Percentiles rank a stretch among this genome's conserved stretches.
phyloP scores from a whole-genome alignment of 2,113 vertebrate species.

The Microtus ochrogaster region DNA sequence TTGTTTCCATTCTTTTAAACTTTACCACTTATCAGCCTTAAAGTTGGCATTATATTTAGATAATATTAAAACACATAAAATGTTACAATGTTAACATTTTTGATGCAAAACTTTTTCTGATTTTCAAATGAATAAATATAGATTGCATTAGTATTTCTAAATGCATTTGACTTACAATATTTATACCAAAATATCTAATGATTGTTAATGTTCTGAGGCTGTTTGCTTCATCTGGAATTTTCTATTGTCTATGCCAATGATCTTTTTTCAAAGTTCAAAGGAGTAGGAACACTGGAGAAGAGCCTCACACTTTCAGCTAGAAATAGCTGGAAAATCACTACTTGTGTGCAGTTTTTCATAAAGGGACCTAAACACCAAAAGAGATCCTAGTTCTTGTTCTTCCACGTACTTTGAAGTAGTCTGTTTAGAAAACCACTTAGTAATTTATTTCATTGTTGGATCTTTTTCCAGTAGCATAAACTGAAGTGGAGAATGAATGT shows the following conservation, averaged over 20 bases:
- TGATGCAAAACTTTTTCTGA: slow-evolving; percentile 45
- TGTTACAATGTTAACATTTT: slow-evolving; percentile 50
- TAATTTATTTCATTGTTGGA: slow-evolving; percentile 34
- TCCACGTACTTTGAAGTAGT: neutral
- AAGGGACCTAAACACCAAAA: slow-evolving; percentile 31
- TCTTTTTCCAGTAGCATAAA: slow-evolving; percentile 39
- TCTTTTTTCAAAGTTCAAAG: slow-evolving; percentile 52
- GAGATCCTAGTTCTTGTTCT: slow-evolving; percentile 13
- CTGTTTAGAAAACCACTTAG: slow-evolving; percentile 44
- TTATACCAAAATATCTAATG: slow-evolving; percentile 59
- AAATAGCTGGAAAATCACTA: slow-evolving; percentile 38
- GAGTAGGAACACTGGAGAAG: slow-evolving; percentile 12
- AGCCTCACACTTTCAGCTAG: slow-evolving; percentile 23
- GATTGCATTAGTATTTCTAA: slow-evolving; percentile 57
- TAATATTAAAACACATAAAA: slow-evolving; percentile 47
- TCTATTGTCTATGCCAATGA: slow-evolving; percentile 3
- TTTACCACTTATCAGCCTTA: slow-evolving; percentile 24
- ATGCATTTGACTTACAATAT: slow-evolving; percentile 54
- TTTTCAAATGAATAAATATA: slow-evolving; percentile 61
- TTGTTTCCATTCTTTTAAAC: slow-evolving; percentile 65
- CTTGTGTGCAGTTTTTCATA: slow-evolving; percentile 7
- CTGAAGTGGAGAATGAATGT: slow-evolving; percentile 53
- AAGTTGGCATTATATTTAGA: slow-evolving; percentile 60
- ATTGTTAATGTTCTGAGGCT: slow-evolving; percentile 50
- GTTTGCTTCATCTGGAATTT: slow-evolving; percentile 57